Percentiles rank a stretch among this genome's conserved stretches.
These are phyloP conservation scores for Exephanes ischioxanthus DNA, from an alignment of 2,888 invertebrate species.

Conservation along the genomic window DNA sequence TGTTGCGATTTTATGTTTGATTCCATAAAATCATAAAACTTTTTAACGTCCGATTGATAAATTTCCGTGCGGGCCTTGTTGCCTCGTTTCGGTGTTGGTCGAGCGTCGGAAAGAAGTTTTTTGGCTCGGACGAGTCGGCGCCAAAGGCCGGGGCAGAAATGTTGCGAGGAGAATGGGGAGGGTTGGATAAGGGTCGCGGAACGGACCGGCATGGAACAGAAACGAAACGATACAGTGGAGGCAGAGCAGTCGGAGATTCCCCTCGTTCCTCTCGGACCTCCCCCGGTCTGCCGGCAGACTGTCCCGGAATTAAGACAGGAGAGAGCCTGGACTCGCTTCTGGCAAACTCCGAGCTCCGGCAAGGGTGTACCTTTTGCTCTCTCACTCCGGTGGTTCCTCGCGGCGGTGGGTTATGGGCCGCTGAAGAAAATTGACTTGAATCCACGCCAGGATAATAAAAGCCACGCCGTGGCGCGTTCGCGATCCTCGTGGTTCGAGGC, in stretches of 20 bases:
- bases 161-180: slow-evolving; percentile 28
- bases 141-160: slow-evolving; percentile 41
- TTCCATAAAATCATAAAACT: slow-evolving; percentile 19
- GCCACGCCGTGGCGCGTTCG: slow-evolving; percentile 60
- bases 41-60: slow-evolving; percentile 39
- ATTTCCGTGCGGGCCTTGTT: slow-evolving; percentile 5
- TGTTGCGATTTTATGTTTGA: not conserved
- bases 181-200: slow-evolving; percentile 28
- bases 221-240: slow-evolving; percentile 33
- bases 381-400: slow-evolving; percentile 73
- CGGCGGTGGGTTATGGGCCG: slow-evolving; percentile 77
- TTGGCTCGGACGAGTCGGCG: slow-evolving; percentile 64
- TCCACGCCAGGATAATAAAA: slow-evolving; percentile 82
- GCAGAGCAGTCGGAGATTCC: not conserved
- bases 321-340: slow-evolving; percentile 47
- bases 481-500: slow-evolving; percentile 53
- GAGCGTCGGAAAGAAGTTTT: slow-evolving; percentile 52
- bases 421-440: slow-evolving; percentile 84
- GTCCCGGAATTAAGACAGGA: slow-evolving; percentile 66
- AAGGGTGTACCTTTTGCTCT: slow-evolving; percentile 65
- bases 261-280: slow-evolving; percentile 8
- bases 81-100: slow-evolving; percentile 42
- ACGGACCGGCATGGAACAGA: slow-evolving; percentile 25
- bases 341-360: slow-evolving; percentile 54
- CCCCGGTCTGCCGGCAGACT: slow-evolving; percentile 56